Percentiles rank a stretch among this genome's conserved stretches.
These are phyloP conservation scores for Diloba caeruleocephala DNA, from an alignment of 2,888 invertebrate species.

Conservation along the genomic window DNA sequence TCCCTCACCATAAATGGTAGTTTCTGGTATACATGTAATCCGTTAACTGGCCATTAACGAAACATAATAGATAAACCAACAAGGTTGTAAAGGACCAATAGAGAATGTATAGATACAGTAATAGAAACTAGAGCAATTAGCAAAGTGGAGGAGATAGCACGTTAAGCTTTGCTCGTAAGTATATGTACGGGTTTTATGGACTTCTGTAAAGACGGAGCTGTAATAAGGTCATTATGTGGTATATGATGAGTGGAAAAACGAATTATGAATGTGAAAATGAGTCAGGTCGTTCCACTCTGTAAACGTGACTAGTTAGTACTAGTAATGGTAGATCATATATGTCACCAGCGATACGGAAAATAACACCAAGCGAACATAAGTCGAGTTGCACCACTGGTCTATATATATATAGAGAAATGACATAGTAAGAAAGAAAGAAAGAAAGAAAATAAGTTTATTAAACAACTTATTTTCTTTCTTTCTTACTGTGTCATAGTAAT, in stretches of 20 bases:
- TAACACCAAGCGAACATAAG: too few species aligned
- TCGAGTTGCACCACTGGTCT: too few species aligned
- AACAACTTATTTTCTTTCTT: too few species aligned
- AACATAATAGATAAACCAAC: slow-evolving; percentile 48
- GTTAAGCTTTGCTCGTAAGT: slow-evolving; percentile 15
- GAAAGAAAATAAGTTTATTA: too few species aligned
- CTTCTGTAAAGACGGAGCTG: slow-evolving; percentile 26
- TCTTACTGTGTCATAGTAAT: too few species aligned
- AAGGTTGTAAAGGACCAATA: slow-evolving; percentile 43
- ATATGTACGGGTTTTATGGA: slow-evolving; percentile 27
- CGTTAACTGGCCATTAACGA: slow-evolving; percentile 54
- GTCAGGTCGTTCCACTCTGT: not conserved
- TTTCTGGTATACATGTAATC: slow-evolving; percentile 43
- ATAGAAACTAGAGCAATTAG: slow-evolving; percentile 51
- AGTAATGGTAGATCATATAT: too few species aligned
- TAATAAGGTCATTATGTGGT: slow-evolving; percentile 16
- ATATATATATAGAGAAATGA: too few species aligned
- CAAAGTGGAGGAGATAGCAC: slow-evolving; percentile 44
- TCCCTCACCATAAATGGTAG: slow-evolving; percentile 21
- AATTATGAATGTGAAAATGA: slow-evolving; percentile 1
- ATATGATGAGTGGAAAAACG: not conserved
- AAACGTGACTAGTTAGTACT: not conserved
- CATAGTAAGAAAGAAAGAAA: too few species aligned
- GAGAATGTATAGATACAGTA: slow-evolving; percentile 27
- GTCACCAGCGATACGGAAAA: too few species aligned